Conservation (phyloP, 2,888 invertebrate genomes). For the Campoplex nolae region DNA sequence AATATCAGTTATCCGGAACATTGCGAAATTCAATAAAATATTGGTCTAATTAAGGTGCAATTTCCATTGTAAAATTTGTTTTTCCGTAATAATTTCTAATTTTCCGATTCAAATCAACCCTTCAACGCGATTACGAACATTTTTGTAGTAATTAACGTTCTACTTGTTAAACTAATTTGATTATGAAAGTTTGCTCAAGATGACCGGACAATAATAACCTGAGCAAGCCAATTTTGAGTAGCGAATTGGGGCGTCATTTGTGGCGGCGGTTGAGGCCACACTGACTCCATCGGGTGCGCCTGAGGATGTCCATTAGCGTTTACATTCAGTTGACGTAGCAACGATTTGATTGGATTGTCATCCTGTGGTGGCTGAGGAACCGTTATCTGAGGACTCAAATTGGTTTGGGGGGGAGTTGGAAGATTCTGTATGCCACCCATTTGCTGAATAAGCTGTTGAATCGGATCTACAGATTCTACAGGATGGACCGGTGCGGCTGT, state of each 20-base stretch:
- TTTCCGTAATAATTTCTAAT: background rate
- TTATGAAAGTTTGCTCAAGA: background rate
- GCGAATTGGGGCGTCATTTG: constrained; percentile 80
- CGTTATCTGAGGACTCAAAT: constrained; percentile 73
- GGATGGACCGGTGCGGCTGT: constrained; percentile 73
- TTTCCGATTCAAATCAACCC: background rate
- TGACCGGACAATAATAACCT: constrained; percentile 73
- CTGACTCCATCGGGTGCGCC: constrained; percentile 79
- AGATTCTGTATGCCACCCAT: constrained; percentile 85
- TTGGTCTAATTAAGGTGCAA: too few relatives aligned
- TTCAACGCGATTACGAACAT: too few relatives aligned
- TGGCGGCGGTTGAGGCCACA: constrained; percentile 82
- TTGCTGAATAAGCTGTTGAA: constrained; percentile 86
- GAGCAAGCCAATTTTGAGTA: constrained; percentile 82
- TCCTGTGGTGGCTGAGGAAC: constrained; percentile 77
- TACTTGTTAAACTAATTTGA: background rate
- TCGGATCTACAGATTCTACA: constrained; percentile 84
- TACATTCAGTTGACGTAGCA: constrained; percentile 85
- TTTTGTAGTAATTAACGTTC: background rate
- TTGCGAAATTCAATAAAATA: too few relatives aligned
- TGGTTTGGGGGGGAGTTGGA: constrained; percentile 80
- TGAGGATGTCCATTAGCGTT: constrained; percentile 79
- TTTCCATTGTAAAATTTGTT: background rate
- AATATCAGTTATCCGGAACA: too few relatives aligned
- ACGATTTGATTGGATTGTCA: constrained; percentile 85